Conservation (phyloP, 2,797 vertebrate genomes). For the Kryptolebias ocellatus region DNA sequence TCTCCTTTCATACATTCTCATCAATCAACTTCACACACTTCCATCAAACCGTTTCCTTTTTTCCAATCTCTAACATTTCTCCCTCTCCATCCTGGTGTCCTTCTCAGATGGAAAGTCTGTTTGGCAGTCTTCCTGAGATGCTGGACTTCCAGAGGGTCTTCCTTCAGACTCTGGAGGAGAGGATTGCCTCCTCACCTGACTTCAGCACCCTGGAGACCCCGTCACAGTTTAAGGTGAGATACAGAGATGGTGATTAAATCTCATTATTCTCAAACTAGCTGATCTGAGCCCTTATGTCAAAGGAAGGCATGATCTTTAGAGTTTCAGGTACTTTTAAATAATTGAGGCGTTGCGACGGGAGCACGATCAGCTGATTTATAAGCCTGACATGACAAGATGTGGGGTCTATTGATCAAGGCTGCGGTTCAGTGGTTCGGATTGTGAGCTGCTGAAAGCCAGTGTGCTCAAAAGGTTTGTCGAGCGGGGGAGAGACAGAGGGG, state of each 20-base stretch:
- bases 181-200: slow-evolving; percentile 90
- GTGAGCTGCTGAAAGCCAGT: slow-evolving; percentile 55
- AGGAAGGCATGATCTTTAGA: slow-evolving; percentile 25
- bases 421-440: slow-evolving; percentile 45
- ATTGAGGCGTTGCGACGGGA: slow-evolving; percentile 43
- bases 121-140: slow-evolving; percentile 97
- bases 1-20: slow-evolving; percentile 24
- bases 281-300: slow-evolving; percentile 15
- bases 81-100: not conserved
- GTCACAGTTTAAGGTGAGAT: slow-evolving; percentile 90
- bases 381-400: slow-evolving; percentile 48
- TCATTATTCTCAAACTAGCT: slow-evolving; percentile 22
- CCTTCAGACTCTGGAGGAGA: slow-evolving; percentile 94
- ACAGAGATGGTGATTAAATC: not conserved
- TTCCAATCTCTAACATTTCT: slow-evolving; percentile 1
- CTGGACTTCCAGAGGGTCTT: slow-evolving; percentile 97
- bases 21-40: slow-evolving; percentile 27
- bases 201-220: slow-evolving; percentile 91
- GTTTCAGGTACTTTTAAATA: slow-evolving; percentile 52
- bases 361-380: slow-evolving; percentile 54
- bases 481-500: slow-evolving; percentile 22
- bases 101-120: slow-evolving; percentile 94
- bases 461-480: slow-evolving; percentile 35
- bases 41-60: not conserved
- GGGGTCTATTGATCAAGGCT: slow-evolving; percentile 62